Conservation (phyloP, 2,113 vertebrate genomes). For the Scomber japonicus region DNA sequence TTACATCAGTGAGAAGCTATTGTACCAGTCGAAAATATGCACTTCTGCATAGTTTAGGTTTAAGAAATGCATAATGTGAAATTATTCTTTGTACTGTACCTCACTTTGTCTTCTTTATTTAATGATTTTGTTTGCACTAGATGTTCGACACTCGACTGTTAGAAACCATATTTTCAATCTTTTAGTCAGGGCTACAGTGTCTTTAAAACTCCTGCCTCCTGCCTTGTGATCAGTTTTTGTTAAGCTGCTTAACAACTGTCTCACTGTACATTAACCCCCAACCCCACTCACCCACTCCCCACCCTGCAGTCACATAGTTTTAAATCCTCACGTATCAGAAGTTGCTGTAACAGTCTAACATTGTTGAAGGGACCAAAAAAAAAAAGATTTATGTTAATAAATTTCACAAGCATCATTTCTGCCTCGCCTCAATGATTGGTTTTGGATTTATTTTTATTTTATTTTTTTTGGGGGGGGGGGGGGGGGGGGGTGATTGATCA, state of each 20-base stretch:
- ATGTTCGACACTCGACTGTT: not conserved
- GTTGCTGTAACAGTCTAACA: constrained; percentile 67
- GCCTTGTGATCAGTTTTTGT: constrained; percentile 24
- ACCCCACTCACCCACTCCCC: not conserved
- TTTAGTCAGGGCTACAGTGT: constrained; percentile 16
- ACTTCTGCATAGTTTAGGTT: constrained; percentile 85
- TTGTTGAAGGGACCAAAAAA: constrained; percentile 92
- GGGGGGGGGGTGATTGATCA: not conserved
- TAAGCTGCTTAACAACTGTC: constrained; percentile 28
- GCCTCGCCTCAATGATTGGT: constrained; percentile 11
- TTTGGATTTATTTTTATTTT: not conserved
- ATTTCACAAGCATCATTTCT: constrained; percentile 91
- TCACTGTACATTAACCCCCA: constrained; percentile 7
- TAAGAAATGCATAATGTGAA: constrained; percentile 44
- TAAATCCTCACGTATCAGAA: constrained; percentile 42
- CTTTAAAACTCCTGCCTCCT: constrained; percentile 8
- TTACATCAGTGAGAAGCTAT: constrained; percentile 52
- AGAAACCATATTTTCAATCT: constrained; percentile 11
- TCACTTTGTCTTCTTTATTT: not conserved
- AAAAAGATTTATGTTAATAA: constrained; percentile 91
- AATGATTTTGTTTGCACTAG: constrained; percentile 31
- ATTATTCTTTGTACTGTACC: constrained; percentile 23
- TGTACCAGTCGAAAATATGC: constrained; percentile 79
- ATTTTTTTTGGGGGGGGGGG: too few relatives aligned
- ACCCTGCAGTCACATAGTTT: constrained; percentile 1